Base-by-base conservation (phyloP, 1,140 invertebrate genomes). In the Leptopilina clavipes region DNA sequence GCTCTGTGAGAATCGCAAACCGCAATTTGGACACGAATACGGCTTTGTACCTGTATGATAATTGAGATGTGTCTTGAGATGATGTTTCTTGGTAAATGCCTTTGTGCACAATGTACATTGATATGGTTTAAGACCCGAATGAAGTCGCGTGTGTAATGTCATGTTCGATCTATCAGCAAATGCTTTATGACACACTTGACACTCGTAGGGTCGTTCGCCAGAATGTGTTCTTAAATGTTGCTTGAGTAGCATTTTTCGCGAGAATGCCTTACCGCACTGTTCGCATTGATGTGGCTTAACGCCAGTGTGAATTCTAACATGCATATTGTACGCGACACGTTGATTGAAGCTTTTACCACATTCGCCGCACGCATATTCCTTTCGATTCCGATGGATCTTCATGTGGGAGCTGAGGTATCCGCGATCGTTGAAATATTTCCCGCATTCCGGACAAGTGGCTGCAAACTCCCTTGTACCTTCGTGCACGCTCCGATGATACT, bases 281-380 rank as follows among this genome's bases (percentile, higher is more conserved):
- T 93, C 92, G 84, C 97, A 98, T 73, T 94, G 93, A 89, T 97
- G 97, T 0, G 97, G 97, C 82, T 96, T 96, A 11, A 96, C 93
- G 40, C 95, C 94, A 52, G 94, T 96, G 81, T 96, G 95, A 71
- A 95, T 95, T 45, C 95, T 89, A 0, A 95, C 92, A 86, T 96
- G 95, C 95, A 96, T 96, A 83, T 95, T 95, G 86, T 95, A 95
- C 7, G 94, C 94, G 14, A 96, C 95, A 19, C 95, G 91, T 85
- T 96, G 95, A 87, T 96, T 95, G 83, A 95, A 95, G 17, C 94
- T 93, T 84, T 95, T 95, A 0, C 94, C 94, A 82, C 95, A 95
- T 74, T 93, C 92, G 14, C 92, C 91, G 82, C 95, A 95, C 25
- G 92, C 93, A 85, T 95, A 95, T 82, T 95, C 94, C 83, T 95